A percentile compares a stretch with the other conserved stretches of the same genome.
Evolutionary conservation across 2,113 vertebrate genomes (phyloP).

Genomic region (Anser cygnoides): DNA sequence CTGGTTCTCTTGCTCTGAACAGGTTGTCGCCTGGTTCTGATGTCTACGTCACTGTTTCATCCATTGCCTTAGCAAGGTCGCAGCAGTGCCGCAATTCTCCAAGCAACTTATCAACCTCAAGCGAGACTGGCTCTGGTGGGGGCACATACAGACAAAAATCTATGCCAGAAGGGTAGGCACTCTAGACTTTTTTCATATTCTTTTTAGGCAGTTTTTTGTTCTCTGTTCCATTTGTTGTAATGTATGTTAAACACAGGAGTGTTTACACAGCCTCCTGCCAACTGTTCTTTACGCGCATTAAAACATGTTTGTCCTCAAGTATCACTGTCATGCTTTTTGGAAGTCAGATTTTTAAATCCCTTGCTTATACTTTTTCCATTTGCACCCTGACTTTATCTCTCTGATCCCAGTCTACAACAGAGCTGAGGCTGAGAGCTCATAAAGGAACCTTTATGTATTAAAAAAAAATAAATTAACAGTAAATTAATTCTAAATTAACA

Average conservation of each 20-base stretch:
- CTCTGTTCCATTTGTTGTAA: background rate
- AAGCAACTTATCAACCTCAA: conserved; percentile 85
- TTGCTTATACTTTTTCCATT: background rate
- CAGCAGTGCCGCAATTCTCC: conserved; percentile 89
- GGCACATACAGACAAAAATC: conserved; percentile 91
- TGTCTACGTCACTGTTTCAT: conserved; percentile 91
- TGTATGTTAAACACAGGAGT: background rate
- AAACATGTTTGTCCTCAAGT: conserved; percentile 1
- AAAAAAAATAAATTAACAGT: background rate
- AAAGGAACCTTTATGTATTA: background rate
- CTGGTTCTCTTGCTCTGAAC: conserved; percentile 22
- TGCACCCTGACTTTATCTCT: background rate
- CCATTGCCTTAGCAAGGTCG: conserved; percentile 88
- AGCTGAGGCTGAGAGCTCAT: background rate
- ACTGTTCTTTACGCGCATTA: background rate
- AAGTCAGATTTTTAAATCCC: background rate
- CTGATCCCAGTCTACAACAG: background rate
- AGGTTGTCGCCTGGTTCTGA: conserved; percentile 92
- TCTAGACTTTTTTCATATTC: background rate
- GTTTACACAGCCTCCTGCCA: background rate
- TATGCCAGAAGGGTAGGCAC: conserved; percentile 92
- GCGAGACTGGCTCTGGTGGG: conserved; percentile 85
- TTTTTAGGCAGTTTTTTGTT: background rate
- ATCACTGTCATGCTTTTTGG: background rate
- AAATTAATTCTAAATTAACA: background rate